Percentiles rank a stretch among this genome's conserved stretches.
These are phyloP conservation scores for Drosophila ironensis DNA, from an alignment of 1,140 invertebrate genomes.

Conservation along the genomic window DNA sequence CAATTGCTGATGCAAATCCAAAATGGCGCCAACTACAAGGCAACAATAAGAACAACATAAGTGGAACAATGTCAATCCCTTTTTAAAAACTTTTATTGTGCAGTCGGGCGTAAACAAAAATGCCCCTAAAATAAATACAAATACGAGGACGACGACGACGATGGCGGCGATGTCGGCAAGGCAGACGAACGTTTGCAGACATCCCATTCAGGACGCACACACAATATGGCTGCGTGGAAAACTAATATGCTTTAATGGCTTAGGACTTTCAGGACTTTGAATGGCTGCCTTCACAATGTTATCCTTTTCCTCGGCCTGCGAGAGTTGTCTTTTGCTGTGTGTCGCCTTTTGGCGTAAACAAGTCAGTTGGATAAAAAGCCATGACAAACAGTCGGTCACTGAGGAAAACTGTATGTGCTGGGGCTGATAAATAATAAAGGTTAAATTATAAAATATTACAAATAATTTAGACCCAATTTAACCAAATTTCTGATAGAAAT, in stretches of 20 bases:
- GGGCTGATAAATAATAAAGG: no score
- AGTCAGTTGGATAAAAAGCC: constrained; percentile 67
- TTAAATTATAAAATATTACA: no score
- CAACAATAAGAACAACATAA: neutral
- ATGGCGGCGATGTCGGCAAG: no score
- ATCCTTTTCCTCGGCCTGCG: constrained; percentile 53
- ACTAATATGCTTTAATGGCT: constrained; percentile 79
- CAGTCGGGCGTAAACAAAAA: constrained; percentile 67
- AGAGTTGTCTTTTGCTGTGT: constrained; percentile 6
- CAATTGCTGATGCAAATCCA: constrained; percentile 49
- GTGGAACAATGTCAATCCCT: constrained; percentile 52
- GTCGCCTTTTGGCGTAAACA: constrained; percentile 57
- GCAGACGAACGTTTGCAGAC: neutral
- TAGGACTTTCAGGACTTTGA: constrained; percentile 75
- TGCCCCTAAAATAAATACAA: constrained; percentile 60
- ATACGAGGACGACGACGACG: constrained; percentile 9
- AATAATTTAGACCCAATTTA: no score
- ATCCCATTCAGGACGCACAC: neutral
- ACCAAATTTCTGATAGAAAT: no score
- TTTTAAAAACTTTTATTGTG: constrained; percentile 71
- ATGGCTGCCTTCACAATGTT: constrained; percentile 70
- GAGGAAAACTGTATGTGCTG: neutral
- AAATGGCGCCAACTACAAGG: constrained; percentile 56
- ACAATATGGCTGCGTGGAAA: constrained; percentile 50
- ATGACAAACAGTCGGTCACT: constrained; percentile 18